Percentiles rank a stretch among this genome's conserved stretches.
These are phyloP conservation scores for Agelastica alni DNA, from an alignment of 2,888 invertebrate genomes.

Conservation along the genomic window DNA sequence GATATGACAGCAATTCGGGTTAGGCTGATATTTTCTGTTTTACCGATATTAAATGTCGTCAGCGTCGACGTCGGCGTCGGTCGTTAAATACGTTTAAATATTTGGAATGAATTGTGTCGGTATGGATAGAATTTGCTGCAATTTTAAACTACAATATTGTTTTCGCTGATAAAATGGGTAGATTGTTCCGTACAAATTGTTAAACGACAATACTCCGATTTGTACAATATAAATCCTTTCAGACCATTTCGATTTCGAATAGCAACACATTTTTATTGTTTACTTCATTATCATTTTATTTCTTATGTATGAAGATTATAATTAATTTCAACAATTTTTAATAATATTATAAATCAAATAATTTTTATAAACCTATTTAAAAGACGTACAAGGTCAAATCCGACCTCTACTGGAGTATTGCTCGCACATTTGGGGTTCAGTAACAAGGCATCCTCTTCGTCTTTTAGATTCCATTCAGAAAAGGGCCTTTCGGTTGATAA, in stretches of 20 bases:
- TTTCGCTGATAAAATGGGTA: conserved; percentile 18
- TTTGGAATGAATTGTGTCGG: conserved; percentile 21
- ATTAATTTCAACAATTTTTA: not conserved
- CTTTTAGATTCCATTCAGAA: too few relatives aligned
- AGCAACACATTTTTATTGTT: too few relatives aligned
- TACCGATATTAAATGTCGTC: conserved; percentile 11
- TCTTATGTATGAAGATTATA: not conserved
- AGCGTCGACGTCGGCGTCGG: not conserved
- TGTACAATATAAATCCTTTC: conserved; percentile 7
- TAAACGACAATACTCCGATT: conserved; percentile 3
- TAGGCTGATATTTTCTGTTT: conserved; percentile 17
- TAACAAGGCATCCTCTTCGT: too few relatives aligned
- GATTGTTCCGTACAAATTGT: conserved; percentile 10
- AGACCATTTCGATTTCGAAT: too few relatives aligned
- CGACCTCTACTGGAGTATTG: too few relatives aligned
- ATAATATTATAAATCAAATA: too few relatives aligned
- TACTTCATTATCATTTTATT: not conserved
- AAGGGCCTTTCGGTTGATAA: too few relatives aligned
- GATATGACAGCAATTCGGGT: conserved; percentile 16
- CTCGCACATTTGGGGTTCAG: too few relatives aligned
- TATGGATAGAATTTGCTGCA: conserved; percentile 12
- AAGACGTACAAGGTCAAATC: too few relatives aligned
- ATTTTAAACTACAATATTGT: conserved; percentile 19
- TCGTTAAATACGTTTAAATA: conserved; percentile 20
- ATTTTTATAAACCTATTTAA: too few relatives aligned